These are phyloP conservation scores for Busseola fusca DNA, from an alignment of 2,888 invertebrate species.

Conservation along the genomic window DNA sequence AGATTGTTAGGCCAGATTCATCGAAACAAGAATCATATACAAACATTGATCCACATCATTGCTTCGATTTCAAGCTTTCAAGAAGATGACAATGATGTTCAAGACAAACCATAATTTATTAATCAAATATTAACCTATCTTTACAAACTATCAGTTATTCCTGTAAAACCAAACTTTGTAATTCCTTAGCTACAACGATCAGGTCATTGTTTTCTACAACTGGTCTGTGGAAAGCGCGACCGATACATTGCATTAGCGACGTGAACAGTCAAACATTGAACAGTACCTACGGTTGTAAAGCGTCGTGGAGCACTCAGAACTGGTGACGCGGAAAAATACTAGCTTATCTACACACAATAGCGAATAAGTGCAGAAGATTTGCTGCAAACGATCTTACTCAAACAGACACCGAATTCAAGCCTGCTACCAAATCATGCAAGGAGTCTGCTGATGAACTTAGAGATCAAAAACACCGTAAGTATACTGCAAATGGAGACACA, in stretches of 20 bases:
- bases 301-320: slow-evolving; percentile 10
- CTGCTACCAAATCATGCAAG: not conserved
- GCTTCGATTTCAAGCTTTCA: not conserved
- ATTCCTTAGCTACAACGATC: not conserved
- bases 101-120: not conserved
- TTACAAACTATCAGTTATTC: too few species aligned
- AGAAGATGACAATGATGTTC: not conserved
- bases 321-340: slow-evolving; percentile 27
- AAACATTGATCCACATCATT: not conserved
- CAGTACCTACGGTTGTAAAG: slow-evolving; percentile 8
- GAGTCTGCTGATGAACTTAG: not conserved
- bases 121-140: not conserved
- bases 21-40: not conserved
- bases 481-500: not conserved
- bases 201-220: slow-evolving; percentile 8
- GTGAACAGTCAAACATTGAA: slow-evolving; percentile 17
- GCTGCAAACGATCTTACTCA: not conserved
- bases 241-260: slow-evolving; percentile 23
- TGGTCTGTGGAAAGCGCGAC: slow-evolving; percentile 13
- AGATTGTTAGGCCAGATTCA: not conserved
- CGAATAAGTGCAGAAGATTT: slow-evolving; percentile 4
- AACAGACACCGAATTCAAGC: not conserved
- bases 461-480: not conserved
- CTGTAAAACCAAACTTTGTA: not conserved
- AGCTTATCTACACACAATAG: slow-evolving; percentile 3